Evolutionary conservation across 2,888 invertebrate genomes (phyloP), one percentile per base, ranked within the genome.

Genomic region (Drosophila demipolita): DNA sequence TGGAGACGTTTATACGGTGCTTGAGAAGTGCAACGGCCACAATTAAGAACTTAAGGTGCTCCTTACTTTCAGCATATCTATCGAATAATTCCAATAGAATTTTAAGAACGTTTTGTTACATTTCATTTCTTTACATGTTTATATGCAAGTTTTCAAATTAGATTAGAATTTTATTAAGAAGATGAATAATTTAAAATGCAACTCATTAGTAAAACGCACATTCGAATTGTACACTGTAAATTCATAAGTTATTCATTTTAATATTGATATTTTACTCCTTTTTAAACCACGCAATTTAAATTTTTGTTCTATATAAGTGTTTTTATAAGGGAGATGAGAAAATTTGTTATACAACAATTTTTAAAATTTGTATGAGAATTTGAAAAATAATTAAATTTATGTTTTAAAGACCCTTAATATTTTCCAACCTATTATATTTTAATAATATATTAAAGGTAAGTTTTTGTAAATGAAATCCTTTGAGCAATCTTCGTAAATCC

Each of bases 1-100:
- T 58, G 91, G 91, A 0, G 72, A 82, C n/a, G 73, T 91, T 35
- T 82, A 86, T 62, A 58, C 72, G 38, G 59, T 73, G 17, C 23
- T 72, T 12, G 84, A 75, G 11, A 66, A 71, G n/a, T 17, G 32
- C 32, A 61, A 48, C 20, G 50, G 29, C 1, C 40, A 9, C 45
- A 66, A 73, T 35, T 38, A 17, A 38, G 17, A 17, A 38, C 8
- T 17, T 38, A 17, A 38, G 1, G 38, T 38, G 17, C 17, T 17
- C 2, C 17, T 23, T 53, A 15, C 20, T 20, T 20, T 35, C 35
- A 33, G 15, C 20, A 6, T 23, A 20, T 53, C 45, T 8, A 45
- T 20, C 15, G 15, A 15, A 45, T 53, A 32, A 29, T 50, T 50
- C 29, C 50, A 29, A 50, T n/a, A 11, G n/a, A n/a, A 32, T 11